phyloP scores from a whole-genome alignment of 2,888 invertebrate species.

The Melanostoma mellinum region DNA sequence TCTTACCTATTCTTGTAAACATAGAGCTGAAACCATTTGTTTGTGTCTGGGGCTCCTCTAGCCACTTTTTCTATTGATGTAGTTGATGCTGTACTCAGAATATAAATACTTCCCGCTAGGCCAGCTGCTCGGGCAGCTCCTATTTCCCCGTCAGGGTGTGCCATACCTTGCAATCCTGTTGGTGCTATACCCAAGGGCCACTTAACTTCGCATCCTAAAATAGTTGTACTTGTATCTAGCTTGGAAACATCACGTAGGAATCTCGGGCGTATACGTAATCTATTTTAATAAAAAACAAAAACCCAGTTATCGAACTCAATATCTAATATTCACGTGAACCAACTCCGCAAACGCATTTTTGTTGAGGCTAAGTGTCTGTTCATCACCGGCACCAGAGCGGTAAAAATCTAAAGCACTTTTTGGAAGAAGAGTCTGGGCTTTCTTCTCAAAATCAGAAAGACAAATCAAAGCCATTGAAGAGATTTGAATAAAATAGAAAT shows the following conservation, averaged over 20 bases:
- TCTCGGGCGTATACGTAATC: constrained; percentile 90
- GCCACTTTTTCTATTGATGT: constrained; percentile 94
- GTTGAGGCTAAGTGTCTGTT: constrained; percentile 89
- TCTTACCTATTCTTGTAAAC: constrained; percentile 90
- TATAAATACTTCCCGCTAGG: constrained; percentile 88
- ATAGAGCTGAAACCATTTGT: constrained; percentile 96
- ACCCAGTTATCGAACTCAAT: not conserved
- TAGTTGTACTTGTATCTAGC: constrained; percentile 84
- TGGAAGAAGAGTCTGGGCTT: constrained; percentile 86
- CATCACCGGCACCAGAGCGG: constrained; percentile 91
- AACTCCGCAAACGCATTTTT: constrained; percentile 87
- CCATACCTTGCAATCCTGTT: constrained; percentile 95
- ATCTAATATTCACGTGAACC: not conserved
- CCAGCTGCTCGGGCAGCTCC: constrained; percentile 93
- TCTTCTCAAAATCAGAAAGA: constrained; percentile 89
- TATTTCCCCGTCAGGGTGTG: constrained; percentile 93
- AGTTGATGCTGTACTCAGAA: constrained; percentile 92
- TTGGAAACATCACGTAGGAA: constrained; percentile 88
- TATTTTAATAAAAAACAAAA: constrained; percentile 78
- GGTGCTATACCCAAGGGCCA: constrained; percentile 93
- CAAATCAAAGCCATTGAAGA: constrained; percentile 84
- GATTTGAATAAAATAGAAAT: not conserved
- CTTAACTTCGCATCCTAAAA: constrained; percentile 86
- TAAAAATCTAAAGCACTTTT: constrained; percentile 91
- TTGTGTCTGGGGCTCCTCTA: constrained; percentile 87